A percentile compares a stretch with the other conserved stretches of the same genome.
phyloP scores from a whole-genome alignment of 2,113 vertebrate genomes.

The Alaudala cheleensis region DNA sequence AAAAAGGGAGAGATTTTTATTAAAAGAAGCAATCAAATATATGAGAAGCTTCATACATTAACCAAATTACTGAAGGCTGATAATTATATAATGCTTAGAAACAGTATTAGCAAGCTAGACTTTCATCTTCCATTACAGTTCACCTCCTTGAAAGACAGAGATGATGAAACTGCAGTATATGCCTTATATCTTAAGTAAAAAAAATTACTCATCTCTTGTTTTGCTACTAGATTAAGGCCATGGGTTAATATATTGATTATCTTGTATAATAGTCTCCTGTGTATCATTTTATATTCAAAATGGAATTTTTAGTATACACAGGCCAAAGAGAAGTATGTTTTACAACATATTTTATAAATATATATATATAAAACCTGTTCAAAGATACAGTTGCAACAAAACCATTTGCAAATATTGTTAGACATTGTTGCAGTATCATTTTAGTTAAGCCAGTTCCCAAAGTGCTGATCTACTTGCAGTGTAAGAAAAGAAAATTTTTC shows the following conservation, averaged over 20 bases:
- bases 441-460: not conserved
- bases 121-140: not conserved
- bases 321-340: not conserved
- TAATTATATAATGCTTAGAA: not conserved
- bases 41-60: not conserved
- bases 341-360: not conserved
- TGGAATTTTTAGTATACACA: not conserved
- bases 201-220: not conserved
- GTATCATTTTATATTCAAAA: not conserved
- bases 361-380: not conserved
- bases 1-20: not conserved
- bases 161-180: not conserved
- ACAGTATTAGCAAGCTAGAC: not conserved
- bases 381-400: not conserved
- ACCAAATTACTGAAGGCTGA: not conserved
- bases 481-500: not conserved
- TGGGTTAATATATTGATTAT: not conserved
- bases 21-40: not conserved
- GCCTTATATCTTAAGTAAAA: not conserved
- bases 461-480: not conserved
- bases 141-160: not conserved
- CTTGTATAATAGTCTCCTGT: not conserved
- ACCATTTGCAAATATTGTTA: not conserved
- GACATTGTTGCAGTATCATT: not conserved
- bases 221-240: not conserved